Evolutionary conservation across 2,113 vertebrate genomes (phyloP), one percentile per base, ranked within the genome.

Genomic region (Hystrix brachyura): DNA sequence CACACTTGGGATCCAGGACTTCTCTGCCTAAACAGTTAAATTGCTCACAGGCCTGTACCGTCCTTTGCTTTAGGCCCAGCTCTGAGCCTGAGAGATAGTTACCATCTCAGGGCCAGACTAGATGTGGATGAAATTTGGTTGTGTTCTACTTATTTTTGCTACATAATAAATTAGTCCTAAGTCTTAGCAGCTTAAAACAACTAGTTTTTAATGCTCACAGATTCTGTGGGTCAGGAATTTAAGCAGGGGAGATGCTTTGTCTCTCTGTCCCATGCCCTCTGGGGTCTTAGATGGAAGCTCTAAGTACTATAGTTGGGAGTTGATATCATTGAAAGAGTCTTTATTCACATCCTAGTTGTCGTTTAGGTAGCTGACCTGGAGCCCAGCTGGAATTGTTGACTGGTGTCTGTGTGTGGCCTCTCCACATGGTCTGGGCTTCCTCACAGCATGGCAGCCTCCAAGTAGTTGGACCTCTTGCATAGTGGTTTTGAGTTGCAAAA

Each of bases 381-480:
- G 72, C n/a, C 74, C 69, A 27, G 53, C 43, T 81, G 51, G 7
- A 48, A n/a, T 46, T 60, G 27, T 53, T 13, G 15, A 21, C n/a
- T 72, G 13, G 51, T 51, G 29, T 64, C 76, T 60, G 0, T 59
- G 46, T 60, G 57, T 51, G 72, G 32, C 34, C 48, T 72, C 13
- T 67, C 48, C 5, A 7, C 57, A 19, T 55, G 60, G 14, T 29
- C 65, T 95, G 90, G 71, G 92, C 82, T 95, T 95, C 84, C 90
- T 89, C 83, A 78, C 59, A 59, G 38, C 48, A 38, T 94, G 92
- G 94, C 1, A 3, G 38, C 82, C 82, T 71, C 51, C 74, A 79
- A 81, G 78, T 23, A 43, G 55, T 0, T 71, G 60, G 60, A 48
- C 12, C 79, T 92, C 32, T 32, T 80, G 43, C 27, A 6, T 29